Evolutionary conservation across 2,113 vertebrate species (phyloP).

Genomic region (Hemichromis elongatus): DNA sequence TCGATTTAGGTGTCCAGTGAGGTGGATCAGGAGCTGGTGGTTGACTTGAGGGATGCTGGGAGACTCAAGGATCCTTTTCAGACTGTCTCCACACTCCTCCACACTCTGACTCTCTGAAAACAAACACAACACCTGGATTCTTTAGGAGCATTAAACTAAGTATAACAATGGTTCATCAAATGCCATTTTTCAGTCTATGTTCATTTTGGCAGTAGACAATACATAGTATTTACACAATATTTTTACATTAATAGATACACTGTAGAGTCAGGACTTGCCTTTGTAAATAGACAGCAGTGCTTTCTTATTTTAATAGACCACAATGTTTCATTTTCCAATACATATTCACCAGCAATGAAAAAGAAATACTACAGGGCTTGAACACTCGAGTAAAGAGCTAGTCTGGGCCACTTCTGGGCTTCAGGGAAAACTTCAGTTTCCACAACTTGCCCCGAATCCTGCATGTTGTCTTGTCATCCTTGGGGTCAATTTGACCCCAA

Average conservation of each 20-base stretch:
- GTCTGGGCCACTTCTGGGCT: background rate
- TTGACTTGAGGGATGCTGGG: conserved; percentile 74
- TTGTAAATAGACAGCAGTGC: background rate
- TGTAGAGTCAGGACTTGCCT: background rate
- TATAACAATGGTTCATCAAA: background rate
- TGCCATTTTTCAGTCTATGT: background rate
- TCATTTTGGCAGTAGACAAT: background rate
- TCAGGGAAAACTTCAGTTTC: background rate
- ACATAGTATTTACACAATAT: background rate
- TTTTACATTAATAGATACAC: background rate
- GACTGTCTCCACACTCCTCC: conserved; percentile 76
- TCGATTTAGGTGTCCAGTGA: conserved; percentile 68
- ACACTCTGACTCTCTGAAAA: conserved; percentile 63
- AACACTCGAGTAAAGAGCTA: background rate
- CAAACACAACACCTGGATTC: background rate
- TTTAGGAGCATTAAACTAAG: background rate
- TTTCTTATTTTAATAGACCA: background rate
- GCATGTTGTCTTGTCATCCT: no score
- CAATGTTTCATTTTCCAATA: background rate
- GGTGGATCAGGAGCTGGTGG: conserved; percentile 71
- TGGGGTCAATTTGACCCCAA: background rate
- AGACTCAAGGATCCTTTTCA: conserved; percentile 74
- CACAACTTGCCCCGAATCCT: background rate
- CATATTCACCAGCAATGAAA: background rate
- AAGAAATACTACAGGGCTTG: background rate